These are phyloP conservation scores for Tenthredo distinguenda DNA, from an alignment of 2,888 invertebrate genomes.

Conservation along the genomic window DNA sequence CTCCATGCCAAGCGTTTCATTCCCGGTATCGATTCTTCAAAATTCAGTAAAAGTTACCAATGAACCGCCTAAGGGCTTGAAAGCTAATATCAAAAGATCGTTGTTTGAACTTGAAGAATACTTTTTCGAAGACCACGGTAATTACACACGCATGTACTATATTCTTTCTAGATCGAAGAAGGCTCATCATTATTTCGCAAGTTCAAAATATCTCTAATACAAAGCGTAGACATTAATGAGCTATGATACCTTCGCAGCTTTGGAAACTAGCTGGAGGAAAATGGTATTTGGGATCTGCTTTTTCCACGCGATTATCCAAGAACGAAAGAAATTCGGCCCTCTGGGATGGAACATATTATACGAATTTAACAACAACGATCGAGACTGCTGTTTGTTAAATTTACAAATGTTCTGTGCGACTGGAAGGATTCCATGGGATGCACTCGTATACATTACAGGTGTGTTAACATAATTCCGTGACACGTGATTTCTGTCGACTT, in stretches of 20 bases:
- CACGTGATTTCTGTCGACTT: not conserved
- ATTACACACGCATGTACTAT: not conserved
- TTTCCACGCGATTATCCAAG: slow-evolving; percentile 96
- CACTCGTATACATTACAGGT: slow-evolving; percentile 93
- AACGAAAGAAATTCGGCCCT: slow-evolving; percentile 95
- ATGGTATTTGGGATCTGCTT: slow-evolving; percentile 92
- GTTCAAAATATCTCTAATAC: slow-evolving; percentile 28
- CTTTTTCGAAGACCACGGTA: slow-evolving; percentile 84
- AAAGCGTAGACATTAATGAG: slow-evolving; percentile 11
- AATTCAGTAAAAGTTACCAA: slow-evolving; percentile 97
- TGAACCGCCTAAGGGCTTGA: slow-evolving; percentile 95
- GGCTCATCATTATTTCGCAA: slow-evolving; percentile 45
- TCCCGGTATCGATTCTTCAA: slow-evolving; percentile 95
- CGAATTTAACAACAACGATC: slow-evolving; percentile 95
- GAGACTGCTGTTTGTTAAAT: slow-evolving; percentile 93
- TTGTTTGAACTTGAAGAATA: slow-evolving; percentile 88
- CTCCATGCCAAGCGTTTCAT: slow-evolving; percentile 92
- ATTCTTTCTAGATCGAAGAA: not conserved
- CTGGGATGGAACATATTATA: slow-evolving; percentile 96
- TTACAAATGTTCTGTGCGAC: slow-evolving; percentile 89
- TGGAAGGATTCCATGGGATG: slow-evolving; percentile 91
- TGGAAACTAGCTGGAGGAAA: slow-evolving; percentile 85
- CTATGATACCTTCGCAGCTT: slow-evolving; percentile 76
- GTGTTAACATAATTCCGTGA: slow-evolving; percentile 60
- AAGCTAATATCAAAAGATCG: slow-evolving; percentile 92